Evolutionary conservation across 2,113 vertebrate genomes (phyloP), one percentile per base, ranked within the genome.

Genomic region (Epinephelus moara): DNA sequence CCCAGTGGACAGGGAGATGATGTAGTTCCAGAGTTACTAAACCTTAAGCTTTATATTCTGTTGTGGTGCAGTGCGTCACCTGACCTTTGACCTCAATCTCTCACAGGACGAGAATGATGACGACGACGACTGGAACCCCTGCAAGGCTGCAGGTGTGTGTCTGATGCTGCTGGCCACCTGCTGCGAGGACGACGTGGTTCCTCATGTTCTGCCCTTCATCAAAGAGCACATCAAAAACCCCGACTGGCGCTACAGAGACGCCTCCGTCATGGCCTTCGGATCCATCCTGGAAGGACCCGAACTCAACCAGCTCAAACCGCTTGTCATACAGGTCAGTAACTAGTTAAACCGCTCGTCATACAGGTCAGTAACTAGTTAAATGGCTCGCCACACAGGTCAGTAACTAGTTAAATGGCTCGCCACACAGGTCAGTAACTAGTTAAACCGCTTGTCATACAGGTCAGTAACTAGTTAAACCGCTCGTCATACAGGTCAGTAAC

Each of bases 81-180:
- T 57, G 27, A 73, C 25, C 33, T 23, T 23, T 64, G 47, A 77
- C 60, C 18, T 1, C 11, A 15, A 9, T 3, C 19, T 21, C 2
- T 1, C 19, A 11, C 88, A 99, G 98, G 98, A 99, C 4, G 98
- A 99, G 91, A 99, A 98, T 0, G 98, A 99, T 1, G 98, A 99
- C 0, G 98, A 99, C 0, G 98, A 99, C 0, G 98, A 99, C 94
- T 99, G 98, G 98, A 99, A 99, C 93, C 98, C 98, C 4, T 99
- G 98, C 57, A 99, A 99, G 90, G 98, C 98, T 0, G 98, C 98
- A 0, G 98, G 98, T 0, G 98, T 99, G 79, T 99, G 98, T 89
- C 96, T 99, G 90, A 99, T 99, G 98, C 96, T 99, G 42, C 93
- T 99, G 83, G 97, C 98, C 1, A 99, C 98, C 42, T 99, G 98